Base-by-base conservation (phyloP, 2,888 invertebrate genomes). In the Hetaerina titia region DNA sequence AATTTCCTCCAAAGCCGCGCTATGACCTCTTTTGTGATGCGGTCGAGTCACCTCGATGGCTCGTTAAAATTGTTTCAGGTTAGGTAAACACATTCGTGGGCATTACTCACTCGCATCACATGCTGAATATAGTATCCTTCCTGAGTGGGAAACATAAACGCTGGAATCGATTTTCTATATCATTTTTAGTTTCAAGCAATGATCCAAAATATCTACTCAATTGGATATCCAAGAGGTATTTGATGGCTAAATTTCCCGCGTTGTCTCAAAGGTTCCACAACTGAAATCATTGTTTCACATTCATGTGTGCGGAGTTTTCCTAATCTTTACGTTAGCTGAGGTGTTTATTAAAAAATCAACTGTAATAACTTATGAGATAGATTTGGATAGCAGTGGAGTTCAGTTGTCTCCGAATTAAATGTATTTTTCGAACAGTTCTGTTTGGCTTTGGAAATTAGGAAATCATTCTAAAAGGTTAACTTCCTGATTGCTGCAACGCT, bases 41-140 rank as follows among this genome's bases (percentile, higher is more conserved):
- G 81, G 81, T 81, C 81, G 81, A 31, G 81, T 81, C 81, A 11
- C 81, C 81, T 31, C 81, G 81, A 81, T 81, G 31, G 81, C 31
- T 81, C 81, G 81, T 81, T 81, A 81, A 81, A 81, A 81, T 81
- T 31, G 81, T 81, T 11, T 81, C 31, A 81, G 31, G 81, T 81
- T 81, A n/a, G 81, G 81, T 81, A 81, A 81, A 81, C 31, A 81
- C 81, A 81, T 31, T 81, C 31, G 13, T 31, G 25, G 11, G 81
- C 25, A 81, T 81, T 31, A 81, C 31, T 81, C 81, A 31, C 2
- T 13, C 15, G 81, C 81, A 45, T 45, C 45, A 45, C 31, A 31
- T n/a, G 31, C 11, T n/a, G 81, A 11, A 81, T 31, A 31, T 81
- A 25, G 4, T 7, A 1, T 9, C 69, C 69, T 6, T 25, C 31